Percentiles rank a stretch among this genome's conserved stretches.
These are phyloP conservation scores for Onchidella celtica DNA, from an alignment of 2,888 invertebrate genomes.

Conservation along the genomic window DNA sequence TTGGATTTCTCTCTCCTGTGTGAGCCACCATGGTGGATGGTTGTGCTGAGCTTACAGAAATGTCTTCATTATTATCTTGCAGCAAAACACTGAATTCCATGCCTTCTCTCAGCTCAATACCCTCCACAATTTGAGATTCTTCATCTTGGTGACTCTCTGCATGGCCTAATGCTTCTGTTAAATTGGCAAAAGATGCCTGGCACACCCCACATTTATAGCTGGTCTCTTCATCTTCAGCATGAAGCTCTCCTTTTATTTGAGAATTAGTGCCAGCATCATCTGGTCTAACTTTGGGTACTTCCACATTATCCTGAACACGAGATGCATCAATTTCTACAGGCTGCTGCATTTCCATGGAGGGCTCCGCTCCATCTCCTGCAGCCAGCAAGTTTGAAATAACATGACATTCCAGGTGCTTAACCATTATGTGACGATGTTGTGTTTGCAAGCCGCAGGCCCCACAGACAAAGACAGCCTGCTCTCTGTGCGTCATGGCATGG, in stretches of 20 bases:
- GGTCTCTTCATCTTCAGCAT: conserved; percentile 5
- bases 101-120: conserved; percentile 20
- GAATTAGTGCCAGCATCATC: background rate
- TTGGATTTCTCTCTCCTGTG: background rate
- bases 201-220: conserved; percentile 48
- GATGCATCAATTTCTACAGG: conserved; percentile 35
- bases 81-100: conserved; percentile 40
- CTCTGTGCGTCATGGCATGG: conserved; percentile 43
- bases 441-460: conserved; percentile 49
- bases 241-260: conserved; percentile 7
- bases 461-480: conserved; percentile 46
- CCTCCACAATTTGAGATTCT: conserved; percentile 29
- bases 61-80: conserved; percentile 21
- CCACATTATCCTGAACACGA: conserved; percentile 25
- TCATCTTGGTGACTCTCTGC: conserved; percentile 41
- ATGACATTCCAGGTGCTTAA: conserved; percentile 47
- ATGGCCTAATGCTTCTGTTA: conserved; percentile 43
- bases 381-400: conserved; percentile 45
- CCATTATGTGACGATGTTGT: conserved; percentile 47
- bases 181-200: conserved; percentile 41
- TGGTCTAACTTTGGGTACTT: background rate
- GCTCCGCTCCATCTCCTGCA: background rate
- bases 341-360: background rate
- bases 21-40: conserved; percentile 4
- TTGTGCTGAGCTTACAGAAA: background rate